phyloP scores from a whole-genome alignment of 2,113 vertebrate species.

The Carollia perspicillata region DNA sequence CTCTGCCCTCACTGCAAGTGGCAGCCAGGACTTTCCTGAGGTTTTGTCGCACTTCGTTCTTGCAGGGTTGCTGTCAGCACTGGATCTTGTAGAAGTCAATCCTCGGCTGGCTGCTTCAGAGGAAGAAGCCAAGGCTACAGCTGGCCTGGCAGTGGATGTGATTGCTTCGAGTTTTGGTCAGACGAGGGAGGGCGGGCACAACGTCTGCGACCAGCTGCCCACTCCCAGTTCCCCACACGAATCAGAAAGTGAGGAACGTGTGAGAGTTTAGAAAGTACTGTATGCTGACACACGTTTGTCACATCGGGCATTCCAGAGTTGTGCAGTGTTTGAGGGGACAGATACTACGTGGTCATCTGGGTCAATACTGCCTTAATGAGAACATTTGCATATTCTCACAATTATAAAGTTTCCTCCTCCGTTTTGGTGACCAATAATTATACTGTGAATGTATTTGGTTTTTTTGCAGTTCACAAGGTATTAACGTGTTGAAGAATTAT shows the following conservation, averaged over 20 bases:
- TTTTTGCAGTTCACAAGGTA: constrained; percentile 72
- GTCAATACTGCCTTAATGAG: constrained; percentile 68
- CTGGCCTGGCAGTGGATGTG: constrained; percentile 90
- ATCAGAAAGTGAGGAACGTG: constrained; percentile 80
- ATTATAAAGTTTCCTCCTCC: constrained; percentile 78
- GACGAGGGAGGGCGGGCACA: constrained; percentile 90
- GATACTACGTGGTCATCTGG: constrained; percentile 39
- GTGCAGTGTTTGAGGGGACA: constrained; percentile 50
- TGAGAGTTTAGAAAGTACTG: constrained; percentile 80
- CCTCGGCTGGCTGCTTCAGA: constrained; percentile 86
- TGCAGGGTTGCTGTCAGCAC: constrained; percentile 92
- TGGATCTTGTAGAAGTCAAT: constrained; percentile 98
- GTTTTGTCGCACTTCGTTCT: background rate
- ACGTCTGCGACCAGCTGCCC: constrained; percentile 84
- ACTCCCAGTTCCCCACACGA: constrained; percentile 88
- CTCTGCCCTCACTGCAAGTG: background rate
- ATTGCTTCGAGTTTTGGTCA: constrained; percentile 93
- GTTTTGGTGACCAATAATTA: constrained; percentile 53
- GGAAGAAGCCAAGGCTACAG: constrained; percentile 90
- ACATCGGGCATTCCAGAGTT: constrained; percentile 66
- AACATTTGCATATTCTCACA: constrained; percentile 63
- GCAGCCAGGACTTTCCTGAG: background rate
- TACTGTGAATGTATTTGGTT: constrained; percentile 72
- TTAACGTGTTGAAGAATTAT: constrained; percentile 61
- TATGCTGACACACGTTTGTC: background rate